Conservation (phyloP, 2,797 vertebrate genomes). For the Chrosomus eos region DNA sequence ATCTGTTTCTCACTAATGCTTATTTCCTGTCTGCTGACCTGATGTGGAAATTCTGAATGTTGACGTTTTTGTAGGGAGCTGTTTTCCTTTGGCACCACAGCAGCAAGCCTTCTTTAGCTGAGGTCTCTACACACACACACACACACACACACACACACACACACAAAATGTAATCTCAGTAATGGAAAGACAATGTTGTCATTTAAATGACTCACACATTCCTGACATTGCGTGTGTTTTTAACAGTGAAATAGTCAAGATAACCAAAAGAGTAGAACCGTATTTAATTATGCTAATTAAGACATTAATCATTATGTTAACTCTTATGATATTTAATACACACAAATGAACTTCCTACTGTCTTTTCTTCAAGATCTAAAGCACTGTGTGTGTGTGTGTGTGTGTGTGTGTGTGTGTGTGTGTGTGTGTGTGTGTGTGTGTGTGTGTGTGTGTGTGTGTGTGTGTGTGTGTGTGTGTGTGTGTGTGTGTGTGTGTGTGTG, state of each 20-base stretch:
- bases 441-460: too few species aligned
- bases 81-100: constrained; percentile 99
- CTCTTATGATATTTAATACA: not conserved
- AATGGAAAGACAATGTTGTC: not conserved
- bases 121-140: constrained; percentile 83
- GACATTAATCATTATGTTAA: not conserved
- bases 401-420: not conserved
- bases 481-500: not conserved
- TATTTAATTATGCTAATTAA: not conserved
- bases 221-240: not conserved
- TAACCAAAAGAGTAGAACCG: not conserved
- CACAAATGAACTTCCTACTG: not conserved
- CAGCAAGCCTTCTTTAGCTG: constrained; percentile 95
- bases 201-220: constrained; percentile 23
- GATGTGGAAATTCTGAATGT: constrained; percentile 99
- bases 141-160: constrained; percentile 7
- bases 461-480: too few species aligned
- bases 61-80: constrained; percentile 98
- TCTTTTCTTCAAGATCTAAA: not conserved
- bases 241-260: constrained; percentile 11
- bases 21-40: constrained; percentile 79
- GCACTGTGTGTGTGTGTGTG: not conserved
- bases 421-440: not conserved
- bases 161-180: constrained; percentile 13
- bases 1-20: constrained; percentile 18